Base-by-base conservation (phyloP, 2,888 invertebrate species). In the Hypselothyrea guttata region DNA sequence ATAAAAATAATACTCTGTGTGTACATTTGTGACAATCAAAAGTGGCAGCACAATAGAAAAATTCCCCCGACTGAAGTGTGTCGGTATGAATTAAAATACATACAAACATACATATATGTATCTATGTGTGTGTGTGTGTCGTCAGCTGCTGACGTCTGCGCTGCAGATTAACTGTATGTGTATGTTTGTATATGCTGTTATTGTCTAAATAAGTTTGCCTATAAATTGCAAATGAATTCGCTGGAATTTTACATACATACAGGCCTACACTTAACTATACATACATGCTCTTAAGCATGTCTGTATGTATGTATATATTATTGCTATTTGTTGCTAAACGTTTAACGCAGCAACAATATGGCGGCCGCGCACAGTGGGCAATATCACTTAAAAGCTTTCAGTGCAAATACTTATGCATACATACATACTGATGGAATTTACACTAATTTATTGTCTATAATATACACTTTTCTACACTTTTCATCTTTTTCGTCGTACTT, bases 311-410 rank as follows among this genome's bases (percentile, higher is more conserved):
- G 4, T 33, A 31, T 11, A 12, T 44, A 30, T 28, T 13, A 12
- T 40, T 9, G 37, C 7, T 15, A 41, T 49, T 55, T 51, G 27
- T 16, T 34, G 33, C 27, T 40, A 4, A 7, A 46, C 64, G 42
- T 13, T 53, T 53, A 35, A 41, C 45, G 11, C 28, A 56, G 16
- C 54, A 61, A 52, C 51, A 74, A 71, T 31, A 71, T 71, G 71
- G 71, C 75, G 37, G 44, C 64, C 64, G 54, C 41, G 31, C 40
- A 9, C 34, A 38, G 22, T 42, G 18, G 33, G 37, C 31, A 59
- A 55, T 34, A 42, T 16, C 27, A 34, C 16, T 8, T 31, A 58
- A 12, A n/a, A 68, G 61, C 42, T 72, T 51, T 55, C 15, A n/a
- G 13, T 38, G 37, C 47, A 47, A 16, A 13, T 63, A 42, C 48